phyloP scores from a whole-genome alignment of 2,888 invertebrate genomes.

The Euzetes globulus region DNA sequence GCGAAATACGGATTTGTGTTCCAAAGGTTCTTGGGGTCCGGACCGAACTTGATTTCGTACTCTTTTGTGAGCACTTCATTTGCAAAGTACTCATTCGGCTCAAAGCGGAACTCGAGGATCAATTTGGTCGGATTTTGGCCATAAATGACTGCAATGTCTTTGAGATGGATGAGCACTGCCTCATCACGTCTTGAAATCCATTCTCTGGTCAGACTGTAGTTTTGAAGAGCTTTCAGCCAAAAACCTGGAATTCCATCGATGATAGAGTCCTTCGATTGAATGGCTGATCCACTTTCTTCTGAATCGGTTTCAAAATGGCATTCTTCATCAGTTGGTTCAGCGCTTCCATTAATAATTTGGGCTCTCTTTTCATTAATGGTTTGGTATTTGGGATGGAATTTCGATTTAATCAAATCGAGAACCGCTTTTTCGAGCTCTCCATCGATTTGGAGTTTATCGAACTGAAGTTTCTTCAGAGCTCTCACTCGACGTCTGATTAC shows the following conservation, averaged over 20 bases:
- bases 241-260: constrained; percentile 5
- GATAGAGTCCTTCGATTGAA: neutral
- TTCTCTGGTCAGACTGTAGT: neutral
- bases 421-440: neutral
- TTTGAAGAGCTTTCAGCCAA: neutral
- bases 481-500: too few relatives aligned
- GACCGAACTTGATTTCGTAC: neutral
- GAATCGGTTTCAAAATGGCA: neutral
- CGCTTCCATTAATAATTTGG: neutral
- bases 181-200: neutral
- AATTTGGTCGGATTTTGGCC: neutral
- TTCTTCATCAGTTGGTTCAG: neutral
- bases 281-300: neutral
- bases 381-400: neutral
- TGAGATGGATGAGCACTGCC: neutral
- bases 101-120: neutral
- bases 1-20: neutral
- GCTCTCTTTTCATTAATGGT: neutral
- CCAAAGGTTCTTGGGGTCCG: neutral
- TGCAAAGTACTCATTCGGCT: constrained; percentile 1
- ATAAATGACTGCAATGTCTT: neutral
- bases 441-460: neutral
- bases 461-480: neutral
- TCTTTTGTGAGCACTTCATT: constrained; percentile 19
- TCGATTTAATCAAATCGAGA: neutral